phyloP scores from a whole-genome alignment of 92 coral and sea anemone genomes.

The Hydrozoanthus gracilis region DNA sequence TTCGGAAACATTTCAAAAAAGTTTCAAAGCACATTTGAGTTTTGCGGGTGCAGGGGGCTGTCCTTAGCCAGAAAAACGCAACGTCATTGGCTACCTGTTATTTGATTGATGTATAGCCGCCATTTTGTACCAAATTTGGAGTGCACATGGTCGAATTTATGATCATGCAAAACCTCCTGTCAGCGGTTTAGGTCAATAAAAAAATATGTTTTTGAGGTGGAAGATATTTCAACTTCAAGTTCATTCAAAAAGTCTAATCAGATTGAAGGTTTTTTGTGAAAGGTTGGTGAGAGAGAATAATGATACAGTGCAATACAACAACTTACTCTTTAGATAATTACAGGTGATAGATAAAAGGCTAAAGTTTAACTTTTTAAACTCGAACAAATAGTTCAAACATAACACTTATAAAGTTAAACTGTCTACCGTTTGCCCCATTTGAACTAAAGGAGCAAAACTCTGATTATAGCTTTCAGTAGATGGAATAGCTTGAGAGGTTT shows the following conservation, averaged over 20 bases:
- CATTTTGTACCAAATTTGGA: slow-evolving; percentile 55
- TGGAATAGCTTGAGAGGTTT: too few relatives aligned
- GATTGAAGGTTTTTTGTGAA: neutral
- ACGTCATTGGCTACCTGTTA: slow-evolving; percentile 76
- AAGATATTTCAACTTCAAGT: neutral
- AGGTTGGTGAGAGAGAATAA: neutral
- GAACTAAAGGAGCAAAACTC: too few relatives aligned
- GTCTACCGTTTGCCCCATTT: too few relatives aligned
- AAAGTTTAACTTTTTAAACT: too few relatives aligned
- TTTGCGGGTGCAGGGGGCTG: slow-evolving; percentile 90
- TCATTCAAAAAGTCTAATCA: neutral
- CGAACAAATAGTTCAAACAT: too few relatives aligned
- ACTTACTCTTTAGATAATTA: too few relatives aligned
- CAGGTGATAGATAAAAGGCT: too few relatives aligned
- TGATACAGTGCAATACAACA: too few relatives aligned
- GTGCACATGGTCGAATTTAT: slow-evolving; percentile 41
- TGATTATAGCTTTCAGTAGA: too few relatives aligned
- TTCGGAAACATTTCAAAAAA: slow-evolving; percentile 56
- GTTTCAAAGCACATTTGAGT: slow-evolving; percentile 74
- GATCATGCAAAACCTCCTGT: slow-evolving; percentile 1
- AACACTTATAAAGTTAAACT: too few relatives aligned
- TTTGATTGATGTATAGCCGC: slow-evolving; percentile 75
- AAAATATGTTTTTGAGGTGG: neutral
- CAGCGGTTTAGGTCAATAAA: slow-evolving; percentile 19
- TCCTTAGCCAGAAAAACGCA: slow-evolving; percentile 70